These are phyloP conservation scores for Radopholus similis DNA, from an alignment of 1,140 invertebrate species.

Conservation along the genomic window DNA sequence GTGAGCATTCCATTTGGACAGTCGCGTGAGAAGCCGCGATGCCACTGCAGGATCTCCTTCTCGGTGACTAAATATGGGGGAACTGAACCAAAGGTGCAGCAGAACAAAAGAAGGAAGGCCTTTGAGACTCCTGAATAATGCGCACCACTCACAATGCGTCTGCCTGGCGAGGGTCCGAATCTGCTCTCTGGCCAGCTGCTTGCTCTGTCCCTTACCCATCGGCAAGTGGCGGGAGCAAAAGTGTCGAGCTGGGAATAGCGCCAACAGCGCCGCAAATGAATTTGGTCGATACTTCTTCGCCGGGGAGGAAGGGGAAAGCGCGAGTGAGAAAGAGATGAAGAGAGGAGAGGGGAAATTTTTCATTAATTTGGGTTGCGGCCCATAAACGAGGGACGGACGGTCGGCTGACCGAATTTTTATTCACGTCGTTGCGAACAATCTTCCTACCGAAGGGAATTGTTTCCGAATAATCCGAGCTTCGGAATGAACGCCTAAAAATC, in stretches of 20 bases:
- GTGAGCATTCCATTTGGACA: constrained; percentile 60
- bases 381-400: too few relatives aligned
- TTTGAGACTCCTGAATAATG: neutral
- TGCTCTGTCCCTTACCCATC: constrained; percentile 58
- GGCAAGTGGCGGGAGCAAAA: neutral
- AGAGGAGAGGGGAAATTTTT: neutral
- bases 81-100: too few relatives aligned
- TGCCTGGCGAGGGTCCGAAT: constrained; percentile 54
- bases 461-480: too few relatives aligned
- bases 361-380: too few relatives aligned
- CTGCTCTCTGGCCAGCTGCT: constrained; percentile 53
- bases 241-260: too few relatives aligned
- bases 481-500: too few relatives aligned
- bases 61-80: constrained; percentile 54
- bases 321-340: neutral
- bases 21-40: constrained; percentile 59
- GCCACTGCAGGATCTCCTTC: constrained; percentile 60
- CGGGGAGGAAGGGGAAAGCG: neutral
- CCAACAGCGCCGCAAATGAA: too few relatives aligned
- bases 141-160: constrained; percentile 50
- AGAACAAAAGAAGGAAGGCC: neutral
- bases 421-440: too few relatives aligned
- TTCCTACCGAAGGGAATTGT: too few relatives aligned
- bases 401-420: too few relatives aligned
- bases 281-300: neutral